A percentile compares a stretch with the other conserved stretches of the same genome.
Conservation (phyloP, 2,797 vertebrate species). For the Tinamus major region DNA sequence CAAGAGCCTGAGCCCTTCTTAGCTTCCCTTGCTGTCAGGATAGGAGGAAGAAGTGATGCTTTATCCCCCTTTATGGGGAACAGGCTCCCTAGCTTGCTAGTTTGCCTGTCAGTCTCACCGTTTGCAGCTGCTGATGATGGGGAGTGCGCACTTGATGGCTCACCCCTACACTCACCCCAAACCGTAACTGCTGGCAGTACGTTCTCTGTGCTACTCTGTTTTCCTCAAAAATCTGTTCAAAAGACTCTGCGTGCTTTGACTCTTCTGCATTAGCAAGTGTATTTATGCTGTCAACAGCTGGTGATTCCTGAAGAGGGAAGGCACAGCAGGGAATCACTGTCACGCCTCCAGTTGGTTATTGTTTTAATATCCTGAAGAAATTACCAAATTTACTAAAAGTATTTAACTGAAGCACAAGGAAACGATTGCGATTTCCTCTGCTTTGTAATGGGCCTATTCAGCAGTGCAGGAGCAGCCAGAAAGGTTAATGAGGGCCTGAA, state of each 20-base stretch:
- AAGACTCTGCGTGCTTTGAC: neutral
- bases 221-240: neutral
- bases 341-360: neutral
- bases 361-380: neutral
- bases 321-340: neutral
- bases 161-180: neutral
- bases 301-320: neutral
- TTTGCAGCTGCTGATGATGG: neutral
- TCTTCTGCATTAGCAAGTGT: neutral
- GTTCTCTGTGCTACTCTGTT: neutral
- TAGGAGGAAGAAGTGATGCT: neutral
- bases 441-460: neutral
- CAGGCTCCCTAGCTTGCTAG: neutral
- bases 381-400: neutral
- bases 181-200: neutral
- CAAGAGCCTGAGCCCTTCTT: neutral
- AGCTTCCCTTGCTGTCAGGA: neutral
- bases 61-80: neutral
- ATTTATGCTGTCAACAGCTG: neutral
- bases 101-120: neutral
- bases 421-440: neutral
- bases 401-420: neutral
- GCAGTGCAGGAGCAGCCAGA: neutral
- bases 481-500: neutral
- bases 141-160: neutral